Evolutionary conservation across 2,113 vertebrate genomes (phyloP).

Genomic region (Grammomys surdaster): DNA sequence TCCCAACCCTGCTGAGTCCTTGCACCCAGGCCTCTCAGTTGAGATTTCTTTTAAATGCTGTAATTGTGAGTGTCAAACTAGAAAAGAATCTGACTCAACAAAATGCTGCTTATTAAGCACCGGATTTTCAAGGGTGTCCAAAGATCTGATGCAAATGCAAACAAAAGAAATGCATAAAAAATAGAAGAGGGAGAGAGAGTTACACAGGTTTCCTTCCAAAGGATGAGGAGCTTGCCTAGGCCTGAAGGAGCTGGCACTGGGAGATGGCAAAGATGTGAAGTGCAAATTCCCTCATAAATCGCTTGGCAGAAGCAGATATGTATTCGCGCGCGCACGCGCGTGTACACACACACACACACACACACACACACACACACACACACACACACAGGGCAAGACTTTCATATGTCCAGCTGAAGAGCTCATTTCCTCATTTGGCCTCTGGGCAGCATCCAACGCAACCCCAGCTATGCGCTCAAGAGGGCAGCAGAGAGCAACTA

Average conservation of each 20-base stretch:
- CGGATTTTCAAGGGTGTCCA: background rate
- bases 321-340: no score
- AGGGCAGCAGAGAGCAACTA: conserved; percentile 69
- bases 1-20: background rate
- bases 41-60: background rate
- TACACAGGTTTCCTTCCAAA: background rate
- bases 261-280: background rate
- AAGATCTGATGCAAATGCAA: background rate
- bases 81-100: background rate
- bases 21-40: background rate
- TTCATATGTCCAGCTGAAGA: no score
- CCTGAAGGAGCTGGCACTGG: background rate
- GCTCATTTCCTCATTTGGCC: background rate
- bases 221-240: background rate
- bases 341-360: background rate
- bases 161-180: no score
- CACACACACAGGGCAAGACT: no score
- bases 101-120: background rate
- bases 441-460: background rate
- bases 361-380: no score
- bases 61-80: background rate
- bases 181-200: background rate
- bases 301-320: background rate
- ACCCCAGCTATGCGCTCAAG: conserved; percentile 33
- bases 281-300: background rate